A percentile compares a stretch with the other conserved stretches of the same genome.
Conservation (phyloP, 2,113 vertebrate genomes). For the Bujurquina vittata region DNA sequence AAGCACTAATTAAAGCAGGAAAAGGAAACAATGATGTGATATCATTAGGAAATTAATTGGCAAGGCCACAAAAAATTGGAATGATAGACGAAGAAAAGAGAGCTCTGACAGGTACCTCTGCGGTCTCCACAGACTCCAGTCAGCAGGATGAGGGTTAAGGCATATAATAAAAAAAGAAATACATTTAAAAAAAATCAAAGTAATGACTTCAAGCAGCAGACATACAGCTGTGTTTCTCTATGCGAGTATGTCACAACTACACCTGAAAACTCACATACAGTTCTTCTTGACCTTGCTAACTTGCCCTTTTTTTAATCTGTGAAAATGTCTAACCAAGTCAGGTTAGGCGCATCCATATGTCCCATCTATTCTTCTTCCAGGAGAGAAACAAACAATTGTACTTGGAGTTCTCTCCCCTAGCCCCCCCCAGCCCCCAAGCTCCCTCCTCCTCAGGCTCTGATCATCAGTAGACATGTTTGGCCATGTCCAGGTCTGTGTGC, state of each 20-base stretch:
- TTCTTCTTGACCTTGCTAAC: background rate
- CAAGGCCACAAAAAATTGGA: too few relatives aligned
- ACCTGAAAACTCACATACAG: background rate
- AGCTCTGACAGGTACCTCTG: too few relatives aligned
- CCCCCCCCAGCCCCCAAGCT: background rate
- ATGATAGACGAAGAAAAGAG: too few relatives aligned
- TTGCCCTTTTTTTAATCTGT: background rate
- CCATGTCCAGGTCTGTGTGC: constrained; percentile 34
- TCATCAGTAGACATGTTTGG: constrained; percentile 35
- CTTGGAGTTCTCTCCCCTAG: background rate
- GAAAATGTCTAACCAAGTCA: background rate
- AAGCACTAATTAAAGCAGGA: too few relatives aligned
- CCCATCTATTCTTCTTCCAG: background rate
- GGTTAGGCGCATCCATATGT: constrained; percentile 2
- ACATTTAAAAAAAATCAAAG: background rate
- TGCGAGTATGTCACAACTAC: background rate
- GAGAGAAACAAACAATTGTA: background rate
- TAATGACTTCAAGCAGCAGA: background rate
- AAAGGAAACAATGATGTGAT: too few relatives aligned
- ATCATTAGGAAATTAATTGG: too few relatives aligned
- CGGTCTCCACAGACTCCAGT: too few relatives aligned
- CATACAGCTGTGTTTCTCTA: background rate
- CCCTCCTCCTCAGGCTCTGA: background rate
- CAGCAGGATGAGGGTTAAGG: too few relatives aligned
- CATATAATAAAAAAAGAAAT: too few relatives aligned